Evolutionary conservation across 2,113 vertebrate species (phyloP).

Genomic region (Manacus vitellinus): DNA sequence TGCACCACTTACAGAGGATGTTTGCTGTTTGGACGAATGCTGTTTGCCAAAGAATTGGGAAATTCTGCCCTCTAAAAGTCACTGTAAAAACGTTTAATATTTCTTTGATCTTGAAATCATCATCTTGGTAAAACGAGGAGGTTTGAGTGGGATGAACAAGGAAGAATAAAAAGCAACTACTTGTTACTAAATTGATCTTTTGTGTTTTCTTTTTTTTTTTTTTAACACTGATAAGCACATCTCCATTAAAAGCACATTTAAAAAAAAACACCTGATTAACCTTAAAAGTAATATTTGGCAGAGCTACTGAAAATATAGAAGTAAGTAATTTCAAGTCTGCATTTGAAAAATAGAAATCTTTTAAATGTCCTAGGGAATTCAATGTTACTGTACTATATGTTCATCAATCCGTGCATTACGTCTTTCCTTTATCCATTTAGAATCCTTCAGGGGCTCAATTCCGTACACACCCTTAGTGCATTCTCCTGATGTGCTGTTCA

Average conservation of each 20-base stretch:
- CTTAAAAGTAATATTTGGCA: background rate
- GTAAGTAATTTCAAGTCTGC: background rate
- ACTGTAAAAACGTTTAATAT: background rate
- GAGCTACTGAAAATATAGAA: background rate
- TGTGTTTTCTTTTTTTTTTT: background rate
- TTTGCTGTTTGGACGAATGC: background rate
- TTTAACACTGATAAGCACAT: background rate
- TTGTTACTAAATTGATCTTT: background rate
- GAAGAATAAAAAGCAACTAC: background rate
- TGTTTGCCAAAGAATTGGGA: background rate
- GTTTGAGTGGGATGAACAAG: background rate
- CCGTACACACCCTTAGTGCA: background rate
- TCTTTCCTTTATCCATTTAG: background rate
- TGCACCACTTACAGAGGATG: rapidly evolving
- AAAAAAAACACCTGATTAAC: background rate
- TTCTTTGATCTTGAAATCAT: background rate
- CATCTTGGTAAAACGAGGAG: background rate
- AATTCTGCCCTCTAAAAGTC: background rate
- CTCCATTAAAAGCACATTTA: background rate
- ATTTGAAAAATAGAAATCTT: background rate
- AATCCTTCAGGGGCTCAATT: background rate
- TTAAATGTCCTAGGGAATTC: background rate
- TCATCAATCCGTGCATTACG: background rate
- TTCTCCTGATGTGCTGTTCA: background rate
- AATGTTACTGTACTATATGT: background rate